Percentiles rank a stretch among this genome's conserved stretches.
These are phyloP conservation scores for Talpa occidentalis DNA, from an alignment of 2,113 vertebrate species.

Conservation along the genomic window DNA sequence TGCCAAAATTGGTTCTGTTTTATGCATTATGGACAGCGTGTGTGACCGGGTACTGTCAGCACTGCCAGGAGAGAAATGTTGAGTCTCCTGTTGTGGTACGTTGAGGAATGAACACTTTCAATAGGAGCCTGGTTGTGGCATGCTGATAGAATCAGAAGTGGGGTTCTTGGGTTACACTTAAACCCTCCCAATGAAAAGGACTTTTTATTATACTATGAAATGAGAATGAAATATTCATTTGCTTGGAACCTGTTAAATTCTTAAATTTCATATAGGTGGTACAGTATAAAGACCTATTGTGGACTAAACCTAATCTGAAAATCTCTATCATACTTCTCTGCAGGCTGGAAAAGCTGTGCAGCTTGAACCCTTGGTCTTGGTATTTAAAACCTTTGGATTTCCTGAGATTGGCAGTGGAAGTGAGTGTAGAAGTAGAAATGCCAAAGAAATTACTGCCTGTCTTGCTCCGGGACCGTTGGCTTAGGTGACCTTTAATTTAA, in stretches of 20 bases:
- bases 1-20: slow-evolving; percentile 47
- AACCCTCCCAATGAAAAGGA: slow-evolving; percentile 58
- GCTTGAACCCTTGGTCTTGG: not conserved
- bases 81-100: not conserved
- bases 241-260: slow-evolving; percentile 71
- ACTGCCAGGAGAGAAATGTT: not conserved
- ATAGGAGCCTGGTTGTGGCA: slow-evolving; percentile 8
- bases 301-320: slow-evolving; percentile 58
- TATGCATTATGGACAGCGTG: slow-evolving; percentile 2
- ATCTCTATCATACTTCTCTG: slow-evolving; percentile 57
- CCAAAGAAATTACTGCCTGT: slow-evolving; percentile 42
- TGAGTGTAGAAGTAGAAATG: not conserved
- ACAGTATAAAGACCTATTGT: slow-evolving; percentile 71
- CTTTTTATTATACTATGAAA: slow-evolving; percentile 63
- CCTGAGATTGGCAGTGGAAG: slow-evolving; percentile 38
- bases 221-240: slow-evolving; percentile 76
- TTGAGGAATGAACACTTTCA: slow-evolving; percentile 48
- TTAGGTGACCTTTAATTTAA: slow-evolving; percentile 59
- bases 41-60: not conserved
- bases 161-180: slow-evolving; percentile 68
- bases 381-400: slow-evolving; percentile 56
- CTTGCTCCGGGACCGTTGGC: slow-evolving; percentile 38
- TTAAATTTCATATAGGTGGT: slow-evolving; percentile 73
- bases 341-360: not conserved
- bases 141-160: slow-evolving; percentile 63